These are phyloP conservation scores for Cyanoderma ruficeps DNA, from an alignment of 2,113 vertebrate species.

Conservation along the genomic window DNA sequence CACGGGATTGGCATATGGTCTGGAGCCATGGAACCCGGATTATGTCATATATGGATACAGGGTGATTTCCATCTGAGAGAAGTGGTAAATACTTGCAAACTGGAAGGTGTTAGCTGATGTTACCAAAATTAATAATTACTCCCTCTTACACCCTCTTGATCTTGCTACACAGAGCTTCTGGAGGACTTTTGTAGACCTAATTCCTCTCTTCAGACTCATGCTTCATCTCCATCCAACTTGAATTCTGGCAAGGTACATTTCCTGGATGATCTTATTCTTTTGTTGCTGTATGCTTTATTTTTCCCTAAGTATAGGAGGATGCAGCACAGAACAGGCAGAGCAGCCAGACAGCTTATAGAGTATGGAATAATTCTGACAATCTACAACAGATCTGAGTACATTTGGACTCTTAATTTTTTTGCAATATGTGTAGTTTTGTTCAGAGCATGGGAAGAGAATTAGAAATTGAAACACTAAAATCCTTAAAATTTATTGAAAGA, in stretches of 20 bases:
- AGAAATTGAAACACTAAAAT: neutral
- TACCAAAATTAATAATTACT: neutral
- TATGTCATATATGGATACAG: too few species aligned
- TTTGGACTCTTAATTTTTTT: neutral
- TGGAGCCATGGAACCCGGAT: neutral
- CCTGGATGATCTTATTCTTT: neutral
- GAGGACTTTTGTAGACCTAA: neutral
- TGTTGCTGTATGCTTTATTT: neutral
- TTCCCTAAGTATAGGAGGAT: neutral
- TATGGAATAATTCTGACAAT: neutral
- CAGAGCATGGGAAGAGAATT: neutral
- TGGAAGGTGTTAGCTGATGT: neutral
- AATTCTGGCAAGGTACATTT: neutral
- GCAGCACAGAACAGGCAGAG: neutral
- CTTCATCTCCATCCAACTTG: neutral
- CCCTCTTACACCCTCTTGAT: neutral
- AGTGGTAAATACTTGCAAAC: neutral
- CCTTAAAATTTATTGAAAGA: constrained; percentile 25
- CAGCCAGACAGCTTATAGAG: neutral
- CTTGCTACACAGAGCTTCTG: neutral
- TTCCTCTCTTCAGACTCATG: neutral
- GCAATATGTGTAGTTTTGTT: neutral
- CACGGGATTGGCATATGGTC: neutral
- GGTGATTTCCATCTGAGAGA: neutral
- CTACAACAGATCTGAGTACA: neutral